These are phyloP conservation scores for Nilaparvata lugens DNA, from an alignment of 1,140 invertebrate genomes.

Conservation along the genomic window DNA sequence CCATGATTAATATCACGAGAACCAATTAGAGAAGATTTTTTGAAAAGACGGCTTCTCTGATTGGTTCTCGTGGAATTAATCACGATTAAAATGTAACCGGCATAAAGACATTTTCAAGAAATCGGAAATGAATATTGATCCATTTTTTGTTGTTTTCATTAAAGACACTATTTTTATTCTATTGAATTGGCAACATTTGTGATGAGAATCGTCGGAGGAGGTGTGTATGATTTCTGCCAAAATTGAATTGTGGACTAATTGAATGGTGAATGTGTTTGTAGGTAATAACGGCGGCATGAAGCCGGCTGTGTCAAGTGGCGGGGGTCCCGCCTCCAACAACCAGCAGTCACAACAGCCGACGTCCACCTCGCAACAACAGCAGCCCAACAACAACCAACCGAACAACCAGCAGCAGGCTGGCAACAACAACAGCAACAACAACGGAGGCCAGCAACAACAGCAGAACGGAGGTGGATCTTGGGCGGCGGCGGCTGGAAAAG, in stretches of 20 bases:
- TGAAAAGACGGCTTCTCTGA: too few relatives aligned
- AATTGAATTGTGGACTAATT: conserved; percentile 11
- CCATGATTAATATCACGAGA: too few relatives aligned
- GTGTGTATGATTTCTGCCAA: too few relatives aligned
- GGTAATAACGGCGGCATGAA: conserved; percentile 23
- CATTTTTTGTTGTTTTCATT: too few relatives aligned
- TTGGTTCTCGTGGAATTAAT: too few relatives aligned
- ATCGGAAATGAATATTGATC: too few relatives aligned
- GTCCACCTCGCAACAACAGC: conserved; percentile 20
- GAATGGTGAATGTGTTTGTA: conserved; percentile 6
- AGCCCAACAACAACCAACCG: conserved; percentile 18
- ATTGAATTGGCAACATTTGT: too few relatives aligned
- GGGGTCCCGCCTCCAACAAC: conserved; percentile 22
- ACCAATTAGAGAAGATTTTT: too few relatives aligned
- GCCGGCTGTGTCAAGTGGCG: conserved; percentile 11
- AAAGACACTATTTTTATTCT: too few relatives aligned
- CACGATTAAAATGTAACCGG: too few relatives aligned
- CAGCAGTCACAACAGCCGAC: conserved; percentile 24
- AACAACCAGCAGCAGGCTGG: conserved; percentile 11
- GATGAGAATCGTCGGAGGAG: too few relatives aligned
- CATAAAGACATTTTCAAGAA: too few relatives aligned
- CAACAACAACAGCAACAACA: conserved; percentile 31
- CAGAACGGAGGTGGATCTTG: conserved; percentile 2
- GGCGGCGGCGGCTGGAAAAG: conserved; percentile 17
- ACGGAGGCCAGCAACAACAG: conserved; percentile 20